Evolutionary conservation across 2,113 vertebrate species (phyloP).

Genomic region (Chaetorhynchus papuensis): DNA sequence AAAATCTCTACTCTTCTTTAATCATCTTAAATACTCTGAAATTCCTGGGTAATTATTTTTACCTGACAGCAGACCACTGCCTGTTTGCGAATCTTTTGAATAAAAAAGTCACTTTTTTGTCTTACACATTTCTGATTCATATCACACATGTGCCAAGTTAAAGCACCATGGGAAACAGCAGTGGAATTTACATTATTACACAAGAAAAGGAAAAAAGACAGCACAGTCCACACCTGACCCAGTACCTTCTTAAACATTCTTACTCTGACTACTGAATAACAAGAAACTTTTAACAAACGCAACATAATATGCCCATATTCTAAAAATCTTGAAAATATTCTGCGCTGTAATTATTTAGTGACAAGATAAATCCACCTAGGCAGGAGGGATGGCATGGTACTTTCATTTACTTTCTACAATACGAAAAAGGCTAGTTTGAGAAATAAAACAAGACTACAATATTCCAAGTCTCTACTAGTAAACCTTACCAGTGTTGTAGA

Average conservation of each 20-base stretch:
- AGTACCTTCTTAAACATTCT: background rate
- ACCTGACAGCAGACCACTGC: background rate
- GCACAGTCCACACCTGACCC: background rate
- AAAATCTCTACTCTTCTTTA: background rate
- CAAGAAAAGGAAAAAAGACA: background rate
- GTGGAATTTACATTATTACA: background rate
- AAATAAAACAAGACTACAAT: background rate
- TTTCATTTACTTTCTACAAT: background rate
- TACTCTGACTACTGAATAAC: background rate
- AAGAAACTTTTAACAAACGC: background rate
- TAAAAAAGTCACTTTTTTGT: background rate
- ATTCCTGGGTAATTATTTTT: background rate
- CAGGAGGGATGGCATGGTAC: background rate
- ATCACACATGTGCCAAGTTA: background rate
- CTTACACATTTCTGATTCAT: background rate
- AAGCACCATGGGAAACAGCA: background rate
- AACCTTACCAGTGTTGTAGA: background rate
- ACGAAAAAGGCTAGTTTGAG: background rate
- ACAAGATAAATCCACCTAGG: background rate
- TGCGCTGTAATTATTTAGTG: background rate
- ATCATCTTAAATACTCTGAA: background rate
- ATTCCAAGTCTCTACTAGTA: background rate
- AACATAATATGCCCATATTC: background rate
- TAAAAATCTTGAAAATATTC: conserved; percentile 9
- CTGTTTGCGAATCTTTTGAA: background rate